Evolutionary conservation across 1,140 invertebrate genomes (phyloP), one percentile per base, ranked within the genome.

Genomic region (Hylyphantes graminicola): DNA sequence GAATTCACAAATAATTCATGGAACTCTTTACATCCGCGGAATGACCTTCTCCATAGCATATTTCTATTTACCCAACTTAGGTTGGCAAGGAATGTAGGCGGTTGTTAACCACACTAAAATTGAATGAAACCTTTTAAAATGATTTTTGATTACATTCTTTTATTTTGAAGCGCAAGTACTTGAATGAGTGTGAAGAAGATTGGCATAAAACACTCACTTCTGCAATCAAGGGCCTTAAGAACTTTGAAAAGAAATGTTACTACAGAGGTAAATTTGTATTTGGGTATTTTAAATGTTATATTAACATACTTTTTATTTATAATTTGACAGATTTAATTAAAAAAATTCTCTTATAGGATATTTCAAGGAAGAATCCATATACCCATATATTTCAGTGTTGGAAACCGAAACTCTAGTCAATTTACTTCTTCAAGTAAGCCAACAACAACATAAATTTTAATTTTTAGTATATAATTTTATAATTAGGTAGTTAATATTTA

Each of bases 351-450:
- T 59, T 57, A 17, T 61, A 72, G 65, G 54, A 5, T 59, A 11
- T 51, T 15, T 51, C 48, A 55, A 6, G 72, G 50, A 86, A 78
- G 70, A 93, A 51, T 92, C 92, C 79, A 87, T 96, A 55, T 93
- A 95, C 90, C 93, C 95, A 0, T 98, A 94, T 89, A 90, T 98
- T 12, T 92, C 92, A 80, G 90, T 93, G 15, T 88, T 96, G 21
- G 89, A 92, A 50, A 90, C 92, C 73, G 89, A 93, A 17, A 90
- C 93, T 80, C 95, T 94, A 88, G 91, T 94, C 1, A 91, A 94
- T 81, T 88, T 92, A 13, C 87, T 92, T 51, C 87, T 90, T 63
- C 88, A 90, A 88, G 91, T 91, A 87, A 88, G 85, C 89, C 87
- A 70, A 70, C 8, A n/a, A 35, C 35, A 35, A 35, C 5, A 35